These are phyloP conservation scores for Enteromius afrohamiltoni DNA, from an alignment of 2,797 vertebrate species.

Conservation along the genomic window DNA sequence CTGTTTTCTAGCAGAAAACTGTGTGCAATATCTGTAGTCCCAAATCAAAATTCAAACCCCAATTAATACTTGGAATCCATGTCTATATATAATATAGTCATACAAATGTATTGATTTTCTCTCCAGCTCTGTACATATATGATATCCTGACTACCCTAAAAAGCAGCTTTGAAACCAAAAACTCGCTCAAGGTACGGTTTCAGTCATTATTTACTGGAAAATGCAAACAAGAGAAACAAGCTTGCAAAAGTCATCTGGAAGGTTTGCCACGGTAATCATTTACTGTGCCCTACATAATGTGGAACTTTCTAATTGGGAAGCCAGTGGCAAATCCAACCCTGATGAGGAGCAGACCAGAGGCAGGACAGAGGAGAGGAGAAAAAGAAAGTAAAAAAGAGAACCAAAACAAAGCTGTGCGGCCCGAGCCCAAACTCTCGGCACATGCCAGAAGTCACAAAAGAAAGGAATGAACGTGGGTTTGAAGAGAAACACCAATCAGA, in stretches of 20 bases:
- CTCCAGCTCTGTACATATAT: not conserved
- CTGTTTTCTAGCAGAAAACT: not conserved
- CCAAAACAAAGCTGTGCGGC: slow-evolving; percentile 30
- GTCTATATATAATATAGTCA: not conserved
- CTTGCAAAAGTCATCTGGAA: slow-evolving; percentile 36
- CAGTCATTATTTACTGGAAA: slow-evolving; percentile 43
- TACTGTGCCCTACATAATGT: slow-evolving; percentile 39
- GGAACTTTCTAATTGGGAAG: slow-evolving; percentile 45
- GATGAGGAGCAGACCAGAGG: slow-evolving; percentile 39
- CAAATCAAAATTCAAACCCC: not conserved
- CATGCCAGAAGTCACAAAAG: slow-evolving; percentile 46
- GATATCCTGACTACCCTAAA: not conserved
- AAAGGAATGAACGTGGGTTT: slow-evolving; percentile 54
- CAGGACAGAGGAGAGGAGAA: slow-evolving; percentile 12
- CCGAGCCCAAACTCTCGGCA: slow-evolving; percentile 11
- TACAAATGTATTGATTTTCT: not conserved
- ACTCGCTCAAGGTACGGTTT: slow-evolving; percentile 41
- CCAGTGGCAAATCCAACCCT: slow-evolving; percentile 41
- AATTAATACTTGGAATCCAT: not conserved
- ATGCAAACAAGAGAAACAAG: slow-evolving; percentile 28
- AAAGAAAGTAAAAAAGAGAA: slow-evolving; percentile 18
- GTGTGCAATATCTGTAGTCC: not conserved
- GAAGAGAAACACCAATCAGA: slow-evolving; percentile 42
- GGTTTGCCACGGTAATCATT: slow-evolving; percentile 46
- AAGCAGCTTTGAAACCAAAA: not conserved